Evolutionary conservation across 2,888 invertebrate species (phyloP), one percentile per base, ranked within the genome.

Genomic region (Trissoscelio sp.): DNA sequence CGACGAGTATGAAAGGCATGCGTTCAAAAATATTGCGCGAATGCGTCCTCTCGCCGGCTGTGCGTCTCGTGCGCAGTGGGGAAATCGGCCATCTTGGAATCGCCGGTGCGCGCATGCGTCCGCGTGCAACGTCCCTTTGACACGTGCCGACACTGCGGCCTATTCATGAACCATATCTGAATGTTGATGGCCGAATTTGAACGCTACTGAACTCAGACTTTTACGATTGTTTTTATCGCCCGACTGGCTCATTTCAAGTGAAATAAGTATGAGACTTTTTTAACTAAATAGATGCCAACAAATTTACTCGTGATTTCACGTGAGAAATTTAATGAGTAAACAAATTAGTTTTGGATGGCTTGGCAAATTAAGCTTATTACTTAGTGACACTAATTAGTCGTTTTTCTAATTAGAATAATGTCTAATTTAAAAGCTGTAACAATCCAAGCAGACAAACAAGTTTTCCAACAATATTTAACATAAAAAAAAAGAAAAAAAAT

Each of bases 61-160:
- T 67, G 72, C 60, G 75, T 60, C 77, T 58, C 48, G 58, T 14
- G 60, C 28, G 74, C 70, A 77, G 83, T 70, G 83, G 83, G 84
- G 85, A 81, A 58, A 24, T 84, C 86, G 85, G 87, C 88, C 88
- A 88, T 88, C 85, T 86, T 88, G 86, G 74, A 80, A 78, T 31
- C 62, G 44, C 60, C 82, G 24, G 51, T 57, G n/a, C 67, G 86
- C 87, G 86, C 86, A 81, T 86, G 87, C 88, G 86, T 78, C n/a
- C 62, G 78, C 44, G 22, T 12, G 31, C 75, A 66, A 81, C 79
- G 81, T 84, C 83, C 86, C 88, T 87, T 88, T 88, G 88, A 88
- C 88, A 88, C 88, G 88, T 87, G 88, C 88, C 88, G 88, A 86
- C 85, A 83, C 69, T 46, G 80, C 72, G 69, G 73, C 79, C 74